Percentiles rank a stretch among this genome's conserved stretches.
phyloP scores from a whole-genome alignment of 1,140 invertebrate genomes.

The Cyclargus thomasi region DNA sequence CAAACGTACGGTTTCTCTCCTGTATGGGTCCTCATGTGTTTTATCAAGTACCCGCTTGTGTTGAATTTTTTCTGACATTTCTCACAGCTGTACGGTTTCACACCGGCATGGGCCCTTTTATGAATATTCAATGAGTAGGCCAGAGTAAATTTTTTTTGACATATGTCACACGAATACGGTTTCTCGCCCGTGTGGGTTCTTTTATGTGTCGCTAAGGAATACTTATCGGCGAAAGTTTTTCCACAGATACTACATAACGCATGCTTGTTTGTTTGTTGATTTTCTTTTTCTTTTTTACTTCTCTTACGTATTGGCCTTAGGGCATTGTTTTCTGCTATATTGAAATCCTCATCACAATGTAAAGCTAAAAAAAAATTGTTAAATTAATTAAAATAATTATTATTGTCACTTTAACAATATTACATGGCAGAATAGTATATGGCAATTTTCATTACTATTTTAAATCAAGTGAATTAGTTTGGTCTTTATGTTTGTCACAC shows the following conservation, averaged over 20 bases:
- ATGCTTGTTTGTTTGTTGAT: background rate
- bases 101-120: background rate
- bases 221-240: background rate
- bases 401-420: no score
- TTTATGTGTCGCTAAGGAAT: background rate
- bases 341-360: no score
- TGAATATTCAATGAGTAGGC: background rate
- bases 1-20: slow-evolving; percentile 6
- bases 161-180: background rate
- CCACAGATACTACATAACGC: background rate
- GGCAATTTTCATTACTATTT: no score
- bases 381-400: no score
- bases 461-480: no score
- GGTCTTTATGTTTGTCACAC: no score
- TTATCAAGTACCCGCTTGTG: background rate
- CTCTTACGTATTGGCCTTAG: no score
- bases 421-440: no score
- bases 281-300: background rate
- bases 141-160: background rate
- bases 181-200: background rate
- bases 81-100: background rate
- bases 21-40: slow-evolving; percentile 12
- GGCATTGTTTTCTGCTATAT: no score
- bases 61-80: background rate
- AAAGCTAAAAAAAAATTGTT: no score